Evolutionary conservation across 2,113 vertebrate genomes (phyloP), one percentile per base, ranked within the genome.

Genomic region (Chaenocephalus aceratus): DNA sequence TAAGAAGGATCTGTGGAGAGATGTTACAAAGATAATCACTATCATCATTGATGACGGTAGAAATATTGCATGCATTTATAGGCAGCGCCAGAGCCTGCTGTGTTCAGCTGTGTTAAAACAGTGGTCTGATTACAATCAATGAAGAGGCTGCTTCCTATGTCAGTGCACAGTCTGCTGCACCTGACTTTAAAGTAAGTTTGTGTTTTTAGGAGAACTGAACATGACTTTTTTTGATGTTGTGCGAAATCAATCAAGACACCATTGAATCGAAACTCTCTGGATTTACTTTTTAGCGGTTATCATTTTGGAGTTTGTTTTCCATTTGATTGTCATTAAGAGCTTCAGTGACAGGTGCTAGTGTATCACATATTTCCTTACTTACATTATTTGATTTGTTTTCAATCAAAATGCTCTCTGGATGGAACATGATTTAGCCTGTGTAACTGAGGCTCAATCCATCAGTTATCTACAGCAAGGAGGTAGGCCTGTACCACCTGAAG

Each of bases 401-500:
- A 41, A 67, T 82, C 14, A 7, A 63, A 72, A 57, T 63, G 52
- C 69, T 57, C 65, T 21, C 62, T 57, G 74, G 64, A 72, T 60
- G 72, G 23, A 64, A 51, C 41, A 48, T 63, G 26, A 45, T 75
- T 30, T 44, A 61, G 62, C 76, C 54, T 18, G 45, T 65, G 60
- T 48, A 58, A 58, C 75, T 66, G 16, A 59, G 12, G n/a, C 72
- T 41, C 73, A 70, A 61, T 63, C 59, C 57, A 49, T 85, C 79
- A 68, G 45, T 80, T 72, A 81, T 88, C 84, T 72, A 30, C 63
- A 51, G 51, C 68, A 72, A 72, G 14, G 63, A 78, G 57, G 36
- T 75, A 58, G 68, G 67, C 81, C 51, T 51, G 59, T 73, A 66
- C 75, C 69, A 78, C 87, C 84, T 79, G 66, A n/a, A 82, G 91